Evolutionary conservation across 1,140 invertebrate species (phyloP), one percentile per base, ranked within the genome.

Genomic region (Tetramorium parvispinum): DNA sequence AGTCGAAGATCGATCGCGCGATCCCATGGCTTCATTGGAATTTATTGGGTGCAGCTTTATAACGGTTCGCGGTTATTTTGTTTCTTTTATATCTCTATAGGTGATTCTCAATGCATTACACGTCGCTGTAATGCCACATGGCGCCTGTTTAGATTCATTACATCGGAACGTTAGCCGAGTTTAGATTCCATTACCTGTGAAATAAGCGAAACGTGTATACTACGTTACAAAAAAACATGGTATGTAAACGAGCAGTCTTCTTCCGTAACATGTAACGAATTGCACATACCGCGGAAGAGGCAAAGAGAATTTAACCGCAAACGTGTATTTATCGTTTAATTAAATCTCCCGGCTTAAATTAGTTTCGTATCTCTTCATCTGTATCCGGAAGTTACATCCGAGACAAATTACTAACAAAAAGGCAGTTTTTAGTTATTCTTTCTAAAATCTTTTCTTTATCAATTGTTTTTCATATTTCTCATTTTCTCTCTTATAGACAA

Each of bases 301-400:
- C 11, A 40, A 79, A 79, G 53, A 73, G 40, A n/a, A 75, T 75
- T 83, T 49, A 75, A 75, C 79, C 68, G 40, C 68, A 27, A 73
- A 46, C 43, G 53, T 68, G 65, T 83, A 83, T 75, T 83, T 83
- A 83, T 83, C 79, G 79, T 82, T 82, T 82, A 83, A 75, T 83
- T 83, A 83, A 83, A 83, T 83, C 66, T 83, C 40, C 18, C 21
- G 53, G 68, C 27, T 83, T 83, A 83, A 83, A 83, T 40, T 83
- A 83, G 68, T 83, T 75, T 83, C n/a, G 18, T 82, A 82, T 73
- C 66, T 53, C 66, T 75, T 83, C 68, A 83, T 83, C 53, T 83
- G 68, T n/a, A 75, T 75, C 53, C 55, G 37, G 68, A 82, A 71
- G 53, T 68, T 46, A 75, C 53, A 83, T 75, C 53, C 27, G 79